A percentile compares a stretch with the other conserved stretches of the same genome.
These are phyloP conservation scores for Nylanderia fulva DNA, from an alignment of 1,140 invertebrate genomes.

Conservation along the genomic window DNA sequence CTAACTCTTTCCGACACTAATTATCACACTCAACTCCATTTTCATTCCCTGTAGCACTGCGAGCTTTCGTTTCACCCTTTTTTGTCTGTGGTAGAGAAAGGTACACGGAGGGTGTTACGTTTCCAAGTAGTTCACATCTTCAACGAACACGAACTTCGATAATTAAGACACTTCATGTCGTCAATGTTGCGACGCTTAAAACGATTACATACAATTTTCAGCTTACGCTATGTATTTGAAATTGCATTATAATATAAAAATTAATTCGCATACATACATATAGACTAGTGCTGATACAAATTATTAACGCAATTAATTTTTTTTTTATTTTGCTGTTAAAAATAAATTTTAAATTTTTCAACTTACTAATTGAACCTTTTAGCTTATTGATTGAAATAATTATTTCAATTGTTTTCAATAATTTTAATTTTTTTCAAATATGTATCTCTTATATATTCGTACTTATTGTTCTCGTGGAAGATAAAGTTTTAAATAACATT, in stretches of 20 bases:
- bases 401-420: no score
- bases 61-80: constrained; percentile 48
- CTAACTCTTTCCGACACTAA: constrained; percentile 78
- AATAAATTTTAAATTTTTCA: neutral
- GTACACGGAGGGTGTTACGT: constrained; percentile 71
- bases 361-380: no score
- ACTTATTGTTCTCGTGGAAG: no score
- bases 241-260: neutral
- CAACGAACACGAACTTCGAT: constrained; percentile 71
- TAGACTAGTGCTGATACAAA: no score
- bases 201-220: constrained; percentile 4
- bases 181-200: constrained; percentile 43
- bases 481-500: no score
- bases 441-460: no score
- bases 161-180: constrained; percentile 81
- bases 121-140: constrained; percentile 71
- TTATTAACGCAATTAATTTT: neutral
- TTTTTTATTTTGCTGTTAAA: neutral
- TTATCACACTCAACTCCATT: constrained; percentile 81
- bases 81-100: constrained; percentile 63
- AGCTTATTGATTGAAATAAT: no score
- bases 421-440: no score
- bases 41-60: constrained; percentile 59
- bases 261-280: neutral
- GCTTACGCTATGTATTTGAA: constrained; percentile 2